These are phyloP conservation scores for Chaetodon auriga DNA, from an alignment of 2,113 vertebrate species.

Conservation along the genomic window DNA sequence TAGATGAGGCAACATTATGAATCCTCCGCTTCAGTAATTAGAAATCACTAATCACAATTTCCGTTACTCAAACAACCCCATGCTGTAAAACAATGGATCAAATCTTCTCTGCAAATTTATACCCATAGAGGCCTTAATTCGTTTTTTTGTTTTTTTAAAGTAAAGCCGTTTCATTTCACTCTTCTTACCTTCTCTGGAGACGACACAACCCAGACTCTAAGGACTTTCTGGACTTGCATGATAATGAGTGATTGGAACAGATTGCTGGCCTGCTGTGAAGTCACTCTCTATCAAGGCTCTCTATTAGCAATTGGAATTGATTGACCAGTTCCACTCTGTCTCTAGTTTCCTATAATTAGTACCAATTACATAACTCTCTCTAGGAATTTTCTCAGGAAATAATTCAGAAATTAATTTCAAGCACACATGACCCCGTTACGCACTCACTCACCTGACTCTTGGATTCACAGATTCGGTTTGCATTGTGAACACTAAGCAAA, in stretches of 20 bases:
- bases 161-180: neutral
- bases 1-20: neutral
- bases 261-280: neutral
- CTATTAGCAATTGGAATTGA: neutral
- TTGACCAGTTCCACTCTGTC: neutral
- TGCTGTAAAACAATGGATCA: neutral
- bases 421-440: too few species aligned
- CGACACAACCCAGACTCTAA: neutral
- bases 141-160: neutral
- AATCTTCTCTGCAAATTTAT: neutral
- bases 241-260: neutral
- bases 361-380: neutral
- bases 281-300: neutral
- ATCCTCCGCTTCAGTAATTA: neutral
- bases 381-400: neutral
- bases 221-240: neutral
- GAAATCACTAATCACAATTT: neutral
- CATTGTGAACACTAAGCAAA: conserved; percentile 91
- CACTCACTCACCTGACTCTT: conserved; percentile 76
- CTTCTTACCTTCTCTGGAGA: neutral
- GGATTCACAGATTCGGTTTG: conserved; percentile 78
- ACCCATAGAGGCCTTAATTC: neutral
- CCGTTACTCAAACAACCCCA: neutral
- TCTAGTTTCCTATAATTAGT: neutral
- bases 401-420: too few species aligned